Conservation (phyloP, 2,113 vertebrate species). For the Saguinus imperator region DNA sequence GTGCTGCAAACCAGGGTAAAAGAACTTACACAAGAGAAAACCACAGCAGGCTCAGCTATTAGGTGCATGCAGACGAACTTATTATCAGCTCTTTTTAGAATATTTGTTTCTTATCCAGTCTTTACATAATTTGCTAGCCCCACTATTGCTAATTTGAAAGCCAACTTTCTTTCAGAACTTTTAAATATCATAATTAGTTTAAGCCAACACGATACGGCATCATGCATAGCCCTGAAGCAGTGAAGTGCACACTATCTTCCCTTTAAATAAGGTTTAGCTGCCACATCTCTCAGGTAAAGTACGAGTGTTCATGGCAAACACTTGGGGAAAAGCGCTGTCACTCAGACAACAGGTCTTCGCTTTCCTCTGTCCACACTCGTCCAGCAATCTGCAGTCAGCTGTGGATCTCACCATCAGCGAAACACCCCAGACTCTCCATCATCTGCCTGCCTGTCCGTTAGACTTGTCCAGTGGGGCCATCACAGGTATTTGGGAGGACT, state of each 20-base stretch:
- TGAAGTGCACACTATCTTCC: neutral
- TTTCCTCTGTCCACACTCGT: neutral
- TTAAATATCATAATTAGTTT: neutral
- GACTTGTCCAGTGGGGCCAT: neutral
- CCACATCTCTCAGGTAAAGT: neutral
- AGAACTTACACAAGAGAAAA: neutral
- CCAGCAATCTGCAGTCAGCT: neutral
- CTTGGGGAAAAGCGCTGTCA: neutral
- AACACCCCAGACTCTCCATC: neutral
- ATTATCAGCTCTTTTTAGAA: neutral
- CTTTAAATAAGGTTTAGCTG: neutral
- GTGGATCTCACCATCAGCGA: neutral
- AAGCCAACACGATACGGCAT: neutral
- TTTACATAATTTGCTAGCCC: neutral
- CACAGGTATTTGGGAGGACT: neutral
- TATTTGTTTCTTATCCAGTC: neutral
- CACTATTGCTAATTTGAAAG: neutral
- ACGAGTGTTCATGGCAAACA: neutral
- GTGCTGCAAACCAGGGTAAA: neutral
- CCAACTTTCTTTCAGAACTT: neutral
- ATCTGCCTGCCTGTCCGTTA: neutral
- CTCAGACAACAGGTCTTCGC: neutral
- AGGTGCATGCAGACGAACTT: rapidly evolving
- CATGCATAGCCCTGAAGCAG: neutral
- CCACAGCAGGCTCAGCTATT: neutral